Evolutionary conservation across 2,888 invertebrate species (phyloP).

Genomic region (Sphinx pinastri): DNA sequence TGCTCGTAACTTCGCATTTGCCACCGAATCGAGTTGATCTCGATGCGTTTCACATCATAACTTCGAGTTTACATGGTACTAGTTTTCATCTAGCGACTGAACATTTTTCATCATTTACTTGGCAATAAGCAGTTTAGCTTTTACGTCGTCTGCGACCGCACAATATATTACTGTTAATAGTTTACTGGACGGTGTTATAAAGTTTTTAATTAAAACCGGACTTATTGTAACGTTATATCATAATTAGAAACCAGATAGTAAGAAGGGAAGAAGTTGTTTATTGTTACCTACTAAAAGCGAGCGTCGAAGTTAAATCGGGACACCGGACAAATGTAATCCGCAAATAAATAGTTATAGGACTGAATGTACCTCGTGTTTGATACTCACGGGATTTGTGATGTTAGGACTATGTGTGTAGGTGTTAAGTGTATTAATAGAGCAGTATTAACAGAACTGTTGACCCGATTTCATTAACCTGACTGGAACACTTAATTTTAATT

Average conservation of each 20-base stretch:
- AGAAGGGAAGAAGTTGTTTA: too few relatives aligned
- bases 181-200: conserved; percentile 49
- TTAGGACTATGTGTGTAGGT: too few relatives aligned
- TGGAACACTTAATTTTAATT: too few relatives aligned
- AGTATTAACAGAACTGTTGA: too few relatives aligned
- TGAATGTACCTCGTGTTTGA: too few relatives aligned
- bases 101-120: conserved; percentile 73
- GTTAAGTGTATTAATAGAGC: too few relatives aligned
- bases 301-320: too few relatives aligned
- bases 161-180: conserved; percentile 62
- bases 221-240: conserved; percentile 3
- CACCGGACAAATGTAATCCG: too few relatives aligned
- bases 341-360: too few relatives aligned
- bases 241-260: neutral
- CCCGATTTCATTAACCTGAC: too few relatives aligned
- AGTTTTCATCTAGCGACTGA: conserved; percentile 41
- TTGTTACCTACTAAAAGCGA: too few relatives aligned
- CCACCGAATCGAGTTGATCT: neutral
- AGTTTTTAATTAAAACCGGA: conserved; percentile 36
- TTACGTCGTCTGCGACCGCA: conserved; percentile 51
- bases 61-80: conserved; percentile 45
- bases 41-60: neutral
- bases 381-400: too few relatives aligned
- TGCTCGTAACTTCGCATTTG: neutral
- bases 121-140: conserved; percentile 67